Evolutionary conservation across 2,888 invertebrate species (phyloP).

Genomic region (Lasioglossum figueresi): DNA sequence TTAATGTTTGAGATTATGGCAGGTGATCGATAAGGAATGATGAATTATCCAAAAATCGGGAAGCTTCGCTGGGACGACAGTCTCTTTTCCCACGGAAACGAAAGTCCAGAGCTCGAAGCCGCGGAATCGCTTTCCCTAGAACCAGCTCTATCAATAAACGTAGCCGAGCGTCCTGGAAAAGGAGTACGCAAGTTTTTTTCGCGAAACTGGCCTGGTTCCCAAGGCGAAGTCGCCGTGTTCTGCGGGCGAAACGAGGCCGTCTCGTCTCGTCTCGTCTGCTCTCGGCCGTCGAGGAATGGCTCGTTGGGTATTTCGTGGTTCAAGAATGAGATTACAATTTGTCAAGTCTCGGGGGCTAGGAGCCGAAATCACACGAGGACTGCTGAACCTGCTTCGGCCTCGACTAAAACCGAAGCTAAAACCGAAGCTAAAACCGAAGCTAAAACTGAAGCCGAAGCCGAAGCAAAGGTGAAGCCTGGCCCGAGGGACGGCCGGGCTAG

Average conservation of each 20-base stretch:
- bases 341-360: slow-evolving; percentile 72
- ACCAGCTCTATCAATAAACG: slow-evolving; percentile 57
- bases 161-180: slow-evolving; percentile 40
- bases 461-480: slow-evolving; percentile 54
- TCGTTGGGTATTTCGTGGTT: slow-evolving; percentile 57
- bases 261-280: background rate
- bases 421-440: background rate
- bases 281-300: background rate
- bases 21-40: background rate
- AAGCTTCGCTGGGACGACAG: background rate
- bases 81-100: slow-evolving; percentile 14
- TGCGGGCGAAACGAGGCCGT: background rate
- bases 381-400: slow-evolving; percentile 2
- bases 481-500: slow-evolving; percentile 44
- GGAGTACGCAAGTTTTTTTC: slow-evolving; percentile 54
- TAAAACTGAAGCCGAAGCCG: slow-evolving; percentile 40
- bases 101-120: slow-evolving; percentile 10
- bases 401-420: background rate
- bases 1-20: background rate
- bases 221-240: slow-evolving; percentile 37
- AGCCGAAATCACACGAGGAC: slow-evolving; percentile 59
- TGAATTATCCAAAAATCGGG: background rate
- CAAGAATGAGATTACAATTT: slow-evolving; percentile 81
- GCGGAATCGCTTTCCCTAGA: slow-evolving; percentile 48
- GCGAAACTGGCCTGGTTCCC: slow-evolving; percentile 54